Base-by-base conservation (phyloP, 2,797 vertebrate species). In the Melanotaenia parkinsoni region DNA sequence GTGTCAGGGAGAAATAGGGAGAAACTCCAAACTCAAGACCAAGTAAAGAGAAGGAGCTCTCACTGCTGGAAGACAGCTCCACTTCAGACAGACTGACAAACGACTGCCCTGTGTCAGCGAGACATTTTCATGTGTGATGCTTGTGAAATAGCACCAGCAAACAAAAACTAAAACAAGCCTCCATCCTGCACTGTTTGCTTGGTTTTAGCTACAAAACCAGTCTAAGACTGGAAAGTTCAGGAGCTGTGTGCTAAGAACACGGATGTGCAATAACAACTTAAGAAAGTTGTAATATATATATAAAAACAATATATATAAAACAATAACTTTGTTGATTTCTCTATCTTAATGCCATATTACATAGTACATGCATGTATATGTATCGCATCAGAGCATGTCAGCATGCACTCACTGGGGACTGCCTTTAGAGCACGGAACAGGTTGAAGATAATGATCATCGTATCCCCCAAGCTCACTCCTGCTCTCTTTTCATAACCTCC, bases 21-120 rank as follows among this genome's bases (percentile, higher is more conserved):
- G 86, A 90, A 87, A 89, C 63, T 86, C 83, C 86, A 88, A 91
- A 91, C 85, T 87, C 79, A 74, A 88, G 83, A 86, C 63, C 80
- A 56, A 65, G 79, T 64, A 67, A 83, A 77, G 85, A 74, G 79
- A 85, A 74, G 79, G 73, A 58, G 86, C 81, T 83, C 80, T 86
- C 83, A 8, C 90, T 79, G 89, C 88, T 80, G 88, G 86, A 90
- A 92, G 88, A 90, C 90, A 90, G 85, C 83, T 90, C 71, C 80
- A 88, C 89, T 93, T 93, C 92, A 92, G 78, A 93, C 83, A 74
- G 93, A 93, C 86, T 94, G 91, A 89, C 89, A 93, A 92, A 94
- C 83, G 67, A 89, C 89, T 72, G 74, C 80, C 83, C 87, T 14
- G 7, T 87, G 90, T 91, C 92, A 87, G 85, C 50, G 62, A 92